Evolutionary conservation across 2,113 vertebrate genomes (phyloP).

Genomic region (Sus scrofa): T2T-Sscrofa CM000814.6:3843501-3844000

Average conservation of each 20-base stretch:
- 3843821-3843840: fast-evolving
- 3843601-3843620: slow-evolving; percentile 98
- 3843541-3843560: slow-evolving; percentile 97
- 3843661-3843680: neutral
- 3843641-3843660: slow-evolving; percentile 88
- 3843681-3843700: fast-evolving
- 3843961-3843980: fast-evolving
- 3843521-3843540: slow-evolving; percentile 97
- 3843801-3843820: fast-evolving
- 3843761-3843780: fast-evolving
- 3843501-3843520: neutral
- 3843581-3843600: slow-evolving; percentile 97
- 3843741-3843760: fast-evolving
- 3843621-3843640: slow-evolving; percentile 95
- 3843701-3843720: fast-evolving
- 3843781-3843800: fast-evolving
- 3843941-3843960: fast-evolving
- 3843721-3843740: neutral
- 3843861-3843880: neutral
- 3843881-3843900: neutral
- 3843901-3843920: fast-evolving
- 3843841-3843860: fast-evolving
- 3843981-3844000: too few species aligned
- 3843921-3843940: fast-evolving
- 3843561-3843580: slow-evolving; percentile 98